These are phyloP conservation scores for Muscicapa striata DNA, from an alignment of 2,797 vertebrate genomes.

Conservation along the genomic window DNA sequence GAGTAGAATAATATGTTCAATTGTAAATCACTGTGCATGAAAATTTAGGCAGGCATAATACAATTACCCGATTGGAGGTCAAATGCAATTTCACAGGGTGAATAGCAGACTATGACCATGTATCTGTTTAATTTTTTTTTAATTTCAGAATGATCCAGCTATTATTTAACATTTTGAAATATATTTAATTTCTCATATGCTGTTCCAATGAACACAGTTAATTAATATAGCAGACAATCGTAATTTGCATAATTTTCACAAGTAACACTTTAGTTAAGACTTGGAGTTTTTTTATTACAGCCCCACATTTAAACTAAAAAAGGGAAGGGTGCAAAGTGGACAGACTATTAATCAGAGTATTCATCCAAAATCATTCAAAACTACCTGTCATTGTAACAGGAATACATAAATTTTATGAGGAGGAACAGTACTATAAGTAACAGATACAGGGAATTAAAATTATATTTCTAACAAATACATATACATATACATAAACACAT, in stretches of 20 bases:
- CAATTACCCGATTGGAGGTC: slow-evolving; percentile 50
- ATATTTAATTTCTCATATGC: slow-evolving; percentile 47
- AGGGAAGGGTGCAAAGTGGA: background rate
- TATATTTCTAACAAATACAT: background rate
- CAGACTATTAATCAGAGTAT: background rate
- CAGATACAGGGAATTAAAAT: background rate
- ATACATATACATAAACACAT: too few species aligned
- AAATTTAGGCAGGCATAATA: slow-evolving; percentile 57
- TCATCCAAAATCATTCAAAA: background rate
- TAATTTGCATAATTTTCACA: slow-evolving; percentile 46
- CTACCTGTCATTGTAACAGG: background rate
- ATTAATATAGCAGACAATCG: slow-evolving; percentile 32
- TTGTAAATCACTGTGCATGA: slow-evolving; percentile 42
- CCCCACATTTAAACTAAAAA: background rate
- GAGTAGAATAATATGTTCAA: slow-evolving; percentile 44
- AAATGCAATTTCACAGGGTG: slow-evolving; percentile 68
- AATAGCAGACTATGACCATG: slow-evolving; percentile 49
- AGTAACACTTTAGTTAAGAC: background rate
- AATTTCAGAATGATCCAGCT: slow-evolving; percentile 28
- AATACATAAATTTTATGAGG: background rate
- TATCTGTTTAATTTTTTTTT: slow-evolving; percentile 49
- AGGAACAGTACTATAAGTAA: background rate
- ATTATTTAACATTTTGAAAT: slow-evolving; percentile 52
- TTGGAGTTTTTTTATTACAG: background rate
- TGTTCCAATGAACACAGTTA: slow-evolving; percentile 29